Evolutionary conservation across 2,888 invertebrate genomes (phyloP), one percentile per base, ranked within the genome.

Genomic region (Hedya salicella): DNA sequence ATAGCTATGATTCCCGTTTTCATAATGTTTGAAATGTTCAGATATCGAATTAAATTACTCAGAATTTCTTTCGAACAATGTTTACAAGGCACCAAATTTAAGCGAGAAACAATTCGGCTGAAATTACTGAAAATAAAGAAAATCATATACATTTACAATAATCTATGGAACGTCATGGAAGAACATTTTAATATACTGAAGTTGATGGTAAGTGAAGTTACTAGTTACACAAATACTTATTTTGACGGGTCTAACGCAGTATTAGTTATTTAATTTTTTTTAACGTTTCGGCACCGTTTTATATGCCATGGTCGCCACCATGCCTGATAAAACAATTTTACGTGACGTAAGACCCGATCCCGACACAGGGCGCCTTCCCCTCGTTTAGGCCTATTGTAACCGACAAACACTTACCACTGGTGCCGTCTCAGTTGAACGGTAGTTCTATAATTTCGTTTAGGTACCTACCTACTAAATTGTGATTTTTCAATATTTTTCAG

Each of bases 151-250:
- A 16, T 57, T 46, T 57, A 57, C 44, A 57, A 44, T 25, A 57
- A 57, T 9, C 32, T 57, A 0, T 44, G 13, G 1, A 14, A 44
- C 4, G 56, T 57, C 0, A 57, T 44, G 1, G 56, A 57, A 32
- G 4, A 30, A 17, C 44, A 57, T 8, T 44, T 57, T 17, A 13
- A 32, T 57, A n/a, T 57, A 1, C 1, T 46, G 17, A 57, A 57
- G 17, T 57, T 57, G 16, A 44, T 44, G 56, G 56, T 57, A 57
- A 57, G 56, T 17, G 16, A n/a, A n/a, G n/a, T n/a, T n/a, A n/a
- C n/a, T n/a, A n/a, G n/a, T n/a, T n/a, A n/a, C n/a, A n/a, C n/a
- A n/a, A n/a, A n/a, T n/a, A n/a, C n/a, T n/a, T n/a, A n/a, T n/a
- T n/a, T n/a, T n/a, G n/a, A n/a, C n/a, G n/a, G n/a, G n/a, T n/a